Percentiles rank a stretch among this genome's conserved stretches.
phyloP scores from a whole-genome alignment of 1,140 invertebrate genomes.

The Mamestra configurata region DNA sequence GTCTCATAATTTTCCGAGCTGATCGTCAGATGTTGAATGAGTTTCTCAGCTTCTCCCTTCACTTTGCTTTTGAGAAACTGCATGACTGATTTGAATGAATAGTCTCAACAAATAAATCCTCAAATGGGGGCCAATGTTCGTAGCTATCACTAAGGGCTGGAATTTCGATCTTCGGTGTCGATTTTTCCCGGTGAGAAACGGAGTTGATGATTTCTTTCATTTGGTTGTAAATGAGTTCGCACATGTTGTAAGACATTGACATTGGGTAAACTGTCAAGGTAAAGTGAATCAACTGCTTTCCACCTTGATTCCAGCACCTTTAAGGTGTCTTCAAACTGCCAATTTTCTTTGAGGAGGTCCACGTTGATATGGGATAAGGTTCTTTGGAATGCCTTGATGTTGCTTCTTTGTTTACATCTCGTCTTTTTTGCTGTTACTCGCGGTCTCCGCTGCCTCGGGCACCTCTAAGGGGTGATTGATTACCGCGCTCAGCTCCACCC shows the following conservation, averaged over 20 bases:
- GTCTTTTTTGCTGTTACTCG: constrained; percentile 1
- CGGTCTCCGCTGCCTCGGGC: no score
- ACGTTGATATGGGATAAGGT: background rate
- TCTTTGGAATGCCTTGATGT: constrained; percentile 3
- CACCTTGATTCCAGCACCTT: constrained; percentile 1
- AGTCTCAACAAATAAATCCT: constrained; percentile 12
- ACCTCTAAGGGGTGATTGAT: no score
- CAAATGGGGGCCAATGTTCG: background rate
- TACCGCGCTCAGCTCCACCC: no score
- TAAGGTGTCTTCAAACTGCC: constrained; percentile 9
- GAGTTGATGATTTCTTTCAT: background rate
- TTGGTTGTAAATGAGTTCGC: constrained; percentile 2
- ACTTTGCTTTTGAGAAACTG: background rate
- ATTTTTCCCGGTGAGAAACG: background rate
- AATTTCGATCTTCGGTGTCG: no score
- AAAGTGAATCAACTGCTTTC: constrained; percentile 9
- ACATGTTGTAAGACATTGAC: background rate
- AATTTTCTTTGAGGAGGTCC: background rate
- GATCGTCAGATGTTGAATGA: background rate
- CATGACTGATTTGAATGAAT: background rate
- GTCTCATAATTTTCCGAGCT: constrained; percentile 8
- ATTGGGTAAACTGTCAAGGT: constrained; percentile 6
- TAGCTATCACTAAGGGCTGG: background rate
- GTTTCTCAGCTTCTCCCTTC: constrained; percentile 1
- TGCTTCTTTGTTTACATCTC: background rate